Evolutionary conservation across 1,140 invertebrate species (phyloP).

Genomic region (Habropoda laboriosa): DNA sequence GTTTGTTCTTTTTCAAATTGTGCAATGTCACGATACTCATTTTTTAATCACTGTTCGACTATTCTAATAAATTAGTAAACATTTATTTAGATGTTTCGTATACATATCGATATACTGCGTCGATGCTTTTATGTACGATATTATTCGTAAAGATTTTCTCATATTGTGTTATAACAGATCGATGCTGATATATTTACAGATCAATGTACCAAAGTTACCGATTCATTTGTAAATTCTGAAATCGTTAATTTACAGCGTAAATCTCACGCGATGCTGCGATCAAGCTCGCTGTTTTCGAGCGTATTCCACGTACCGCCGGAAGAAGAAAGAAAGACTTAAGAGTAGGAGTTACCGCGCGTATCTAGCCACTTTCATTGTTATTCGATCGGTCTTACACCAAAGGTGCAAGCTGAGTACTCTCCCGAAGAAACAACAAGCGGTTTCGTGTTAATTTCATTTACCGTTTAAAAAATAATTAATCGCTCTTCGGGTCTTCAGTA

Average conservation of each 20-base stretch:
- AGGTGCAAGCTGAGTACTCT: conserved; percentile 25
- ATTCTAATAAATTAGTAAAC: not conserved
- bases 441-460: not conserved
- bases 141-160: too few species aligned
- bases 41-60: not conserved
- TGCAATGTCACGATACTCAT: not conserved
- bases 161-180: too few species aligned
- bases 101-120: too few species aligned
- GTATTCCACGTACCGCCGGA: conserved; percentile 24
- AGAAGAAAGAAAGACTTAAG: conserved; percentile 46
- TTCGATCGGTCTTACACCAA: conserved; percentile 70
- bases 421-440: not conserved
- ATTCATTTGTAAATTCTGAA: conserved; percentile 17
- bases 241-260: not conserved
- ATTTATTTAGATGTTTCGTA: not conserved
- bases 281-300: conserved; percentile 15
- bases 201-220: too few species aligned
- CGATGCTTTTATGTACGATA: too few species aligned
- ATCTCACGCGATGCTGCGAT: conserved; percentile 24
- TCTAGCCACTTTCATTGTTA: conserved; percentile 79
- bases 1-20: too few species aligned
- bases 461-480: not conserved
- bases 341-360: conserved; percentile 47
- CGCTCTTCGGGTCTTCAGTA: not conserved
- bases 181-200: not conserved